phyloP scores from a whole-genome alignment of 2,888 invertebrate genomes.

The Belgica antarctica region DNA sequence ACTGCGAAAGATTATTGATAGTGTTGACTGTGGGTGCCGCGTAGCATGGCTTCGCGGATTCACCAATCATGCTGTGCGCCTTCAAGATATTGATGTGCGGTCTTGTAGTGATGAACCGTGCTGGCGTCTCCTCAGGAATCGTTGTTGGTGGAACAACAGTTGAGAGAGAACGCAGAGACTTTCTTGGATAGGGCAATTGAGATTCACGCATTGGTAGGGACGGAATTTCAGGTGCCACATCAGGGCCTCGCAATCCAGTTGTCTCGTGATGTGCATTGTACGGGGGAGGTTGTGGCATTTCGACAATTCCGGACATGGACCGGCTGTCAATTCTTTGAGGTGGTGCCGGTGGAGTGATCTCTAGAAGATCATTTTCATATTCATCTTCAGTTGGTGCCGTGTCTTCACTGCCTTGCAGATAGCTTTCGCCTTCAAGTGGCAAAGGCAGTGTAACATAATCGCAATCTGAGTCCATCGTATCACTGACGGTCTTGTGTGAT shows the following conservation, averaged over 20 bases:
- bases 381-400: constrained; percentile 60
- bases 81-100: constrained; percentile 74
- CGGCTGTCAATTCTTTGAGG: constrained; percentile 68
- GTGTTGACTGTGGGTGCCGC: constrained; percentile 55
- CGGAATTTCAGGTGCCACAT: constrained; percentile 47
- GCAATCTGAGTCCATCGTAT: constrained; percentile 82
- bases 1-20: constrained; percentile 45
- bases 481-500: constrained; percentile 73
- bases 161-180: constrained; percentile 51
- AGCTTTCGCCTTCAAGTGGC: constrained; percentile 60
- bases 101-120: constrained; percentile 72
- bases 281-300: constrained; percentile 63
- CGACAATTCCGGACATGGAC: constrained; percentile 57
- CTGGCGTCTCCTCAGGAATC: constrained; percentile 69
- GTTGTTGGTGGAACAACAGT: constrained; percentile 50
- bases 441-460: constrained; percentile 80
- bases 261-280: constrained; percentile 66
- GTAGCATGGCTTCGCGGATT: constrained; percentile 62
- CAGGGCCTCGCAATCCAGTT: constrained; percentile 55
- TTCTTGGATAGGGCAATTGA: constrained; percentile 46
- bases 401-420: constrained; percentile 61
- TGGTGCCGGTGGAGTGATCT: constrained; percentile 65
- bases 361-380: constrained; percentile 55
- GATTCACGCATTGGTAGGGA: constrained; percentile 49
- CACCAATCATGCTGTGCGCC: constrained; percentile 68